Evolutionary conservation across 2,888 invertebrate species (phyloP), one percentile per base, ranked within the genome.

Genomic region (Tricholauxania praeusta): DNA sequence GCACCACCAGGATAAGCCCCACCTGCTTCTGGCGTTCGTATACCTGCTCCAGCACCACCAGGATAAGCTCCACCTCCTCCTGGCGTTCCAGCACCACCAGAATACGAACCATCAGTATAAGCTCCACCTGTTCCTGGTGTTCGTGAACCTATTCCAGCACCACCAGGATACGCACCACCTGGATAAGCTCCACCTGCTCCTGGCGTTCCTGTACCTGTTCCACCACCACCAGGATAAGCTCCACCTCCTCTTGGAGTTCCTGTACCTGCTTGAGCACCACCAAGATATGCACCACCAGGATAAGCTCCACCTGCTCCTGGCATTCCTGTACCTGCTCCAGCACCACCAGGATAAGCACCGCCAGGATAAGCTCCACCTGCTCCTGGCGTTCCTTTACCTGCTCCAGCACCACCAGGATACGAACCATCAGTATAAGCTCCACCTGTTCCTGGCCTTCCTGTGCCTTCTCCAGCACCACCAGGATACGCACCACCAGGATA

Each of bases 401-500:
- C n/a, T 3, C 62, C 67, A 10, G 73, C 53, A 39, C 49, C 47
- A 39, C 68, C 74, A n/a, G 73, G 68, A 39, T 72, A 72, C 53
- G 63, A 62, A 15, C 71, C 72, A 15, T 72, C 73, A 12, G 65
- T 69, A 8, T 73, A 76, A 10, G 22, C 62, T n/a, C 70, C 76
- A 19, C 68, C 52, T 69, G 49, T 64, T 14, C 76, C 76, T 10
- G 72, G 32, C 68, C 39, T 62, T 14, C 77, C 76, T 10, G 72
- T 32, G 19, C 77, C 77, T 14, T 70, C 73, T 47, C 59, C 69
- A 14, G 12, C 53, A 19, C 64, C 73, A 55, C 75, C 76, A 28
- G 68, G 28, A 12, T 19, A 12, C 39, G 17, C 22, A 10, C 70
- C 69, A n/a, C 19, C 19, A n/a, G 72, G 57, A 57, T 28, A 22